Base-by-base conservation (phyloP, 2,797 vertebrate species). In the Cossypha niveicapilla region DNA sequence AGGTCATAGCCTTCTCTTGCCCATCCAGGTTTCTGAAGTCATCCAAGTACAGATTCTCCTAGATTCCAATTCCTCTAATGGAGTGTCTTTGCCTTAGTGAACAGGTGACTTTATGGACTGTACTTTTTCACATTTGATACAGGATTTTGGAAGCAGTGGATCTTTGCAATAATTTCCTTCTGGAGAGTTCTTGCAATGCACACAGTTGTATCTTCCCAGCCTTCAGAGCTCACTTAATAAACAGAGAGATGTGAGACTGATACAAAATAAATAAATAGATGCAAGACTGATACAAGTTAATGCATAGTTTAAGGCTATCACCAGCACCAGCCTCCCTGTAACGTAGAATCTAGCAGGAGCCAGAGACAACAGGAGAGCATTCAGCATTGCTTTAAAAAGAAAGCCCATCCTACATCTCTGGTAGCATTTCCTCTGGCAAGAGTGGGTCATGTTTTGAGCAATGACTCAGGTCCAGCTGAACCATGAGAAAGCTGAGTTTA, bases 401-500 rank as follows among this genome's bases (percentile, higher is more conserved):
- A 76, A 71, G 28, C 2, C 0, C 0, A 35, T 74, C 30, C 73
- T 37, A 6, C 6, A 0, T 6, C 34, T 35, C 1, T 32, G 15
- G 5, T 5, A 2, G 0, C 6, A 15, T 21, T 45, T 63, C 81
- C n/a, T 62, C 61, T 45, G 41, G 44, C 41, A 87, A 17, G 60
- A 41, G 34, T 1, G 8, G 76, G 65, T 37, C 35, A 21, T 23
- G 23, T 10, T 47, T 11, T 51, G 30, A 78, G 19, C 62, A 39
- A 35, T 0, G 2, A n/a, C 8, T 35, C 21, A 9, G 32, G 60
- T 35, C 28, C 32, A 73, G n/a, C 39, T 11, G 2, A 48, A 10
- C 54, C 32, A 22, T 2, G 13, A 82, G 72, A 72, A 82, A 51
- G 51, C 27, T 1, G 21, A 77, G 37, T 21, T 78, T 10, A 23